Evolutionary conservation across 2,797 vertebrate genomes (phyloP).

Genomic region (Euthynnus affinis): DNA sequence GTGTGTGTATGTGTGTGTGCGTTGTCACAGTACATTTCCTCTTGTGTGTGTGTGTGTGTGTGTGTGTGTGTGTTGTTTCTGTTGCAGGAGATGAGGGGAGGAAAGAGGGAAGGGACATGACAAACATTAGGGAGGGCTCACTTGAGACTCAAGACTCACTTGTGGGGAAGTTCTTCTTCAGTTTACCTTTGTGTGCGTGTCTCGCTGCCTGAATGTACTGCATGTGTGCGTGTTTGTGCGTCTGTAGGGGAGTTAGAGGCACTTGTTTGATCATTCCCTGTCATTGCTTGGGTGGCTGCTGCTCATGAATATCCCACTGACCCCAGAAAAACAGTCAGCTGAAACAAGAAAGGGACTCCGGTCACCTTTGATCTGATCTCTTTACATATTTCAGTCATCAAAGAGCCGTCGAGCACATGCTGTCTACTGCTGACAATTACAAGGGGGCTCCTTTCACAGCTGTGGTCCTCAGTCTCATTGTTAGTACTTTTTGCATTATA

Average conservation of each 20-base stretch:
- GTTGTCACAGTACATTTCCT: constrained; percentile 65
- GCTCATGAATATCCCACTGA: constrained; percentile 67
- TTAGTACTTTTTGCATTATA: constrained; percentile 52
- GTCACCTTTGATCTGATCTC: constrained; percentile 77
- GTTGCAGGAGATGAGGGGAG: constrained; percentile 56
- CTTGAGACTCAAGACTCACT: constrained; percentile 50
- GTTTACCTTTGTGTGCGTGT: constrained; percentile 22
- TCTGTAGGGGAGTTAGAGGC: not conserved
- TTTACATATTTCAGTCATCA: constrained; percentile 76
- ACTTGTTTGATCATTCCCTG: constrained; percentile 64
- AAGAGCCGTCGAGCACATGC: constrained; percentile 56
- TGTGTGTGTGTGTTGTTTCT: constrained; percentile 55
- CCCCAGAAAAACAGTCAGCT: constrained; percentile 61
- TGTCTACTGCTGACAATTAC: constrained; percentile 50
- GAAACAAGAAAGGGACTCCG: constrained; percentile 65
- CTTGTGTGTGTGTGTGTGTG: constrained; percentile 42
- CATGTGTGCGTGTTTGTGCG: constrained; percentile 12
- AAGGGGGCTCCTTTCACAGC: constrained; percentile 58
- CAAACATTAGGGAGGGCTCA: constrained; percentile 60
- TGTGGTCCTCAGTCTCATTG: constrained; percentile 58
- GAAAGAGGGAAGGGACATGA: constrained; percentile 55
- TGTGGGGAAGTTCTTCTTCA: constrained; percentile 47
- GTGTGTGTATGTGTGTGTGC: constrained; percentile 11
- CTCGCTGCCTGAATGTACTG: constrained; percentile 5
- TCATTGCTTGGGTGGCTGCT: constrained; percentile 34